A percentile compares a stretch with the other conserved stretches of the same genome.
Conservation (phyloP, 2,113 vertebrate genomes). For the Pseudorhombus dupliciocellatus region DNA sequence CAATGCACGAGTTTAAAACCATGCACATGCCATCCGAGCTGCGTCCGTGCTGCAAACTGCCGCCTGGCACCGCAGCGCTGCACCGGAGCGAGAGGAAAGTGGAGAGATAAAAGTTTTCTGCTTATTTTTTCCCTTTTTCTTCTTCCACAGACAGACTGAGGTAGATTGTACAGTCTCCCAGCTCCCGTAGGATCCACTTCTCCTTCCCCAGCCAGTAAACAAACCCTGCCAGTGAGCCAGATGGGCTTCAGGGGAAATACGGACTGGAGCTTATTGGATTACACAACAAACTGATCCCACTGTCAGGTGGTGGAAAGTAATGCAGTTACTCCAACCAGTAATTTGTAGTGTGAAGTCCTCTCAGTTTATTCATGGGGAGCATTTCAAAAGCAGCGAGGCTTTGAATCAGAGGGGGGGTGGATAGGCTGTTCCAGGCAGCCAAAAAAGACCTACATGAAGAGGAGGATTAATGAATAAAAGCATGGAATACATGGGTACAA, state of each 20-base stretch:
- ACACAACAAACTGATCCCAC: conserved; percentile 48
- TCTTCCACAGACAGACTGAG: conserved; percentile 61
- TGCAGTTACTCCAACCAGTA: neutral
- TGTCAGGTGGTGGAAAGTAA: conserved; percentile 25
- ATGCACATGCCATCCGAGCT: conserved; percentile 6
- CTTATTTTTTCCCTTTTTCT: conserved; percentile 1
- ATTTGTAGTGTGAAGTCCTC: neutral
- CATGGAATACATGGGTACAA: neutral
- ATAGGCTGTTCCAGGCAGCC: too few relatives aligned
- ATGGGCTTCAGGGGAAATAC: conserved; percentile 82
- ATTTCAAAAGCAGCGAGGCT: neutral
- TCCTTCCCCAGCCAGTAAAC: conserved; percentile 84
- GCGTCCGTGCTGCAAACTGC: conserved; percentile 9
- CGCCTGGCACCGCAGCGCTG: neutral
- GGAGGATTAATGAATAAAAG: neutral
- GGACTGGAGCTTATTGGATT: conserved; percentile 84
- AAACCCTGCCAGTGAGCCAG: conserved; percentile 86
- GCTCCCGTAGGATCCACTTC: conserved; percentile 74
- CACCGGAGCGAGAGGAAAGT: neutral
- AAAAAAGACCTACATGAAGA: neutral
- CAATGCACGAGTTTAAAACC: neutral
- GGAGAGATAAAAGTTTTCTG: neutral
- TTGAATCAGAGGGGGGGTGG: too few relatives aligned
- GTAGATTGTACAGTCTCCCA: conserved; percentile 69
- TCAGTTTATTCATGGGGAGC: neutral